These are phyloP conservation scores for Drosophila pseudoananassae DNA, from an alignment of 1,140 invertebrate genomes.

Conservation along the genomic window DNA sequence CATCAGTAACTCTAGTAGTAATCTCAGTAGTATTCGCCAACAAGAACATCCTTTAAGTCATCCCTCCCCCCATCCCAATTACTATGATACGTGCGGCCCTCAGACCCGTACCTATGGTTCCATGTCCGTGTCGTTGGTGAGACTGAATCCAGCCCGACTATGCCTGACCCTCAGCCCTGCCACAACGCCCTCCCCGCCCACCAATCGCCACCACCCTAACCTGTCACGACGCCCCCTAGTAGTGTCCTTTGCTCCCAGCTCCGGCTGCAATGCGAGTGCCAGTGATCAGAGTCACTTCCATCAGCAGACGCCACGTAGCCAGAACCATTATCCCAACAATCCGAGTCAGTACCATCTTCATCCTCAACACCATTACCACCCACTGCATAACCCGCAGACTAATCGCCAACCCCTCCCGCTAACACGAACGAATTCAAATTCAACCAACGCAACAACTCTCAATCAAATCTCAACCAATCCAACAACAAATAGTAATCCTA, in stretches of 20 bases:
- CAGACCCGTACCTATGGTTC: constrained; percentile 55
- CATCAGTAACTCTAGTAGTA: constrained; percentile 39
- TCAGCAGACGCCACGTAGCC: constrained; percentile 19
- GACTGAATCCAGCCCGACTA: constrained; percentile 71
- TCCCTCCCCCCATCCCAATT: constrained; percentile 24
- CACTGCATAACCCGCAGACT: constrained; percentile 69
- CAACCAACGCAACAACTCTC: constrained; percentile 79
- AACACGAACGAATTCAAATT: constrained; percentile 83
- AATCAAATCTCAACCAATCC: constrained; percentile 71
- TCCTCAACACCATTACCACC: constrained; percentile 43
- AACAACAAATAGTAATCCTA: constrained; percentile 83
- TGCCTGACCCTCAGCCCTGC: constrained; percentile 64
- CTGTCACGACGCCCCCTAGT: constrained; percentile 37
- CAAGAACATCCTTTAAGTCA: constrained; percentile 29
- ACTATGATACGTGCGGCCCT: constrained; percentile 54
- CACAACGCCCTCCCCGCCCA: constrained; percentile 16
- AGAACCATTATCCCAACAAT: constrained; percentile 41
- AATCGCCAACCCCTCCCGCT: constrained; percentile 84
- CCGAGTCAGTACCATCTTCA: constrained; percentile 36
- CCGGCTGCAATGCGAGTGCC: constrained; percentile 7
- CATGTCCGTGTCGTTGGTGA: constrained; percentile 72
- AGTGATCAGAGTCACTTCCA: constrained; percentile 46
- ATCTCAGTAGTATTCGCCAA: constrained; percentile 26
- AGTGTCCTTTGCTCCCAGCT: constrained; percentile 38
- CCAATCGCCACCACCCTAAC: background rate